Conservation (phyloP, 2,113 vertebrate species). For the Phodopus roborovskii region DNA sequence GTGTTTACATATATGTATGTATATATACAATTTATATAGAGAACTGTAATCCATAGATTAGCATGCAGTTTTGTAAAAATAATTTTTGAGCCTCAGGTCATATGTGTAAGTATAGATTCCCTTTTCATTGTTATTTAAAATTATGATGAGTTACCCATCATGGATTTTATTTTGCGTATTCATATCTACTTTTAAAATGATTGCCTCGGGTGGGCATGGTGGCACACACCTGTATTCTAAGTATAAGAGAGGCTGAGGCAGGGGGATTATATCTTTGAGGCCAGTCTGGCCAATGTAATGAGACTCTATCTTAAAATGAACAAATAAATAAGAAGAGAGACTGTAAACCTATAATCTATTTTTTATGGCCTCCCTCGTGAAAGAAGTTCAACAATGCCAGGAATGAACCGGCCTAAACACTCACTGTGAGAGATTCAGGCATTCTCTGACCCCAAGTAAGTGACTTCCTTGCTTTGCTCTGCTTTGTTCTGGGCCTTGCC, state of each 20-base stretch:
- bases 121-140: constrained; percentile 46
- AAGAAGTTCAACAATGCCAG: neutral
- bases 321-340: neutral
- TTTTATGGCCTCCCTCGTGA: neutral
- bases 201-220: neutral
- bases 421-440: neutral
- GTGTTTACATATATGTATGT: neutral
- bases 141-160: neutral
- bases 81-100: neutral
- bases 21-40: too few relatives aligned
- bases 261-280: neutral
- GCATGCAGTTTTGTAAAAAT: constrained; percentile 44
- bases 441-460: neutral
- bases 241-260: neutral
- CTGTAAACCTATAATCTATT: neutral
- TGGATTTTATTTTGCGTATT: neutral
- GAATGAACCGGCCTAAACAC: neutral
- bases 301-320: neutral
- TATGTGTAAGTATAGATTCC: neutral
- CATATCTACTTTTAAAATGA: neutral
- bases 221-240: neutral
- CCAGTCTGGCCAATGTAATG: neutral
- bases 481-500: neutral
- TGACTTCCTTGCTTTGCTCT: neutral
- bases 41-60: neutral